Percentiles rank a stretch among this genome's conserved stretches.
Evolutionary conservation across 2,888 invertebrate species (phyloP).

Genomic region (Nymphalis polychloros): DNA sequence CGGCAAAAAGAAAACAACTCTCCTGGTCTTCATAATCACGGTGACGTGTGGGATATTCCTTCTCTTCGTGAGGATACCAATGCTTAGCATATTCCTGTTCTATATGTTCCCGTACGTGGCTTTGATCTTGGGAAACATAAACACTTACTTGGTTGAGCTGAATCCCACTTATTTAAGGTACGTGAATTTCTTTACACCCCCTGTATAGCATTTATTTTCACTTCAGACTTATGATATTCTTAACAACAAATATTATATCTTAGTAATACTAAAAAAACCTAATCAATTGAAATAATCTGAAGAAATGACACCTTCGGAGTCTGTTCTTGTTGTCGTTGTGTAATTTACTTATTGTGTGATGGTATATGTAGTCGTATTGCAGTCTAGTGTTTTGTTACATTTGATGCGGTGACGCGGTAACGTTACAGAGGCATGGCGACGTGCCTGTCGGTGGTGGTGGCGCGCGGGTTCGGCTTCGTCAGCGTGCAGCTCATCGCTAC

Average conservation of each 20-base stretch:
- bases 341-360: too few species aligned
- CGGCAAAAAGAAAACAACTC: slow-evolving; percentile 59
- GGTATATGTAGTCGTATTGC: too few species aligned
- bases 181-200: slow-evolving; percentile 8
- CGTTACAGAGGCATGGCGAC: slow-evolving; percentile 68
- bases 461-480: slow-evolving; percentile 67
- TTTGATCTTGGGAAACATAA: slow-evolving; percentile 64
- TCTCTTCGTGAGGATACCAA: slow-evolving; percentile 55
- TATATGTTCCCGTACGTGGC: slow-evolving; percentile 64
- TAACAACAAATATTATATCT: too few species aligned
- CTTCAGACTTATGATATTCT: neutral
- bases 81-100: slow-evolving; percentile 62
- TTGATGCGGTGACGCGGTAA: neutral
- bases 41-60: slow-evolving; percentile 52
- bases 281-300: too few species aligned
- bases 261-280: too few species aligned
- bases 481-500: slow-evolving; percentile 67
- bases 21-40: slow-evolving; percentile 53
- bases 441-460: slow-evolving; percentile 66
- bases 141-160: slow-evolving; percentile 66
- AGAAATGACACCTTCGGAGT: too few species aligned
- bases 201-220: neutral
- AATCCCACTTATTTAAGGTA: slow-evolving; percentile 71
- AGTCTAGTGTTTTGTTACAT: neutral
- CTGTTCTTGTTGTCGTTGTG: too few species aligned